These are phyloP conservation scores for Triplophysa siluroides DNA, from an alignment of 2,113 vertebrate species.

Conservation along the genomic window DNA sequence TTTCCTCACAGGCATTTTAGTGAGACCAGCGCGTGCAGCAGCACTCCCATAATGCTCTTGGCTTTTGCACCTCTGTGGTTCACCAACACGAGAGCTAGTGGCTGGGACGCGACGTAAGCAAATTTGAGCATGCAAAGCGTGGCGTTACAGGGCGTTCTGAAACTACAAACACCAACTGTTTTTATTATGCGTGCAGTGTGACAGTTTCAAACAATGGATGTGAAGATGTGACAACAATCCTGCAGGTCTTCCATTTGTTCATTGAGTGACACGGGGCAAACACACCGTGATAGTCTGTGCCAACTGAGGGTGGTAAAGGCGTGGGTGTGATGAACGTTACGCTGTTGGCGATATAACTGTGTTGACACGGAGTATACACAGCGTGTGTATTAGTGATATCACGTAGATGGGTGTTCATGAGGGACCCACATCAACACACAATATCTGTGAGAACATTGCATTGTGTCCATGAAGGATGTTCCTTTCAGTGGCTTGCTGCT, in stretches of 20 bases:
- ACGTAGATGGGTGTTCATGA: constrained; percentile 21
- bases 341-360: not conserved
- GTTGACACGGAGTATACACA: not conserved
- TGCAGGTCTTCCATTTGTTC: not conserved
- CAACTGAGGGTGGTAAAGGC: not conserved
- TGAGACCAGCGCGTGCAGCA: not conserved
- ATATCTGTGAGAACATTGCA: constrained; percentile 28
- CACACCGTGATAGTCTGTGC: not conserved
- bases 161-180: not conserved
- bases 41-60: not conserved
- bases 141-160: not conserved
- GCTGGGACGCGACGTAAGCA: constrained; percentile 18
- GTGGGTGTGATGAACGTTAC: not conserved
- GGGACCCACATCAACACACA: constrained; percentile 21
- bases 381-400: not conserved
- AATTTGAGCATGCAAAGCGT: constrained; percentile 12
- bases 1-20: not conserved
- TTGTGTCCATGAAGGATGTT: constrained; percentile 25
- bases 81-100: constrained; percentile 5
- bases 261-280: not conserved
- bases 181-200: constrained; percentile 4
- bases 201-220: constrained; percentile 1
- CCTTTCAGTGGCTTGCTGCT: not conserved
- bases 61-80: constrained; percentile 20
- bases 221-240: not conserved